Base-by-base conservation (phyloP, 2,888 invertebrate species). In the Tinea semifulvella region DNA sequence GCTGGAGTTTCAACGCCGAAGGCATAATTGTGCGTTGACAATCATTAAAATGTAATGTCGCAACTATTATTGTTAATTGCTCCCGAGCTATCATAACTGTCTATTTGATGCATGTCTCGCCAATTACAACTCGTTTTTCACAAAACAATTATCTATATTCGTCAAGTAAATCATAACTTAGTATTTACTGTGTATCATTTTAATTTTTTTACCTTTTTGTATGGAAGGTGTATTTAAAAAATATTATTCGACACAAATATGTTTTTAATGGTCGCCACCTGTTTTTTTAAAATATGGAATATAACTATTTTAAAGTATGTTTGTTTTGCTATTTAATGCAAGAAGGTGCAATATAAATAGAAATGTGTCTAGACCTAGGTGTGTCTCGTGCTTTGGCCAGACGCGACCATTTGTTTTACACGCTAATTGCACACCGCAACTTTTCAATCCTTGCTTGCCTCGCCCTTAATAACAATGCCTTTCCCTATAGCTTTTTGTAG, bases 351-450 rank as follows among this genome's bases (percentile, higher is more conserved):
- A n/a, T n/a, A n/a, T n/a, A n/a, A n/a, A n/a, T n/a, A n/a, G n/a
- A n/a, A n/a, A n/a, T n/a, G n/a, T n/a, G 52, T 48, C 54, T 48
- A 54, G 56, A 26, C 26, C 11, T 35, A 38, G 38, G 38, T 19
- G 38, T n/a, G 38, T 10, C 38, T 17, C 17, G 17, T 18, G 50
- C 50, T 60, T 60, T 49, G 62, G 50, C 8, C 38, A 17, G 57
- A 53, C 54, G 50, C n/a, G n/a, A n/a, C n/a, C n/a, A 54, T 50
- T 49, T 56, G 53, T 56, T 54, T 50, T 49, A 47, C 48, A 49
- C 44, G 48, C 55, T 61, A 61, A 63, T 60, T 57, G 55, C 50
- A 49, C 52, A 17, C 27, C 27, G 51, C 57, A 51, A 53, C 52
- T 53, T 57, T 54, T 56, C 55, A 50, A 53, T 47, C 46, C 47